Evolutionary conservation across 2,888 invertebrate species (phyloP).

Genomic region (Spilarctia lutea): DNA sequence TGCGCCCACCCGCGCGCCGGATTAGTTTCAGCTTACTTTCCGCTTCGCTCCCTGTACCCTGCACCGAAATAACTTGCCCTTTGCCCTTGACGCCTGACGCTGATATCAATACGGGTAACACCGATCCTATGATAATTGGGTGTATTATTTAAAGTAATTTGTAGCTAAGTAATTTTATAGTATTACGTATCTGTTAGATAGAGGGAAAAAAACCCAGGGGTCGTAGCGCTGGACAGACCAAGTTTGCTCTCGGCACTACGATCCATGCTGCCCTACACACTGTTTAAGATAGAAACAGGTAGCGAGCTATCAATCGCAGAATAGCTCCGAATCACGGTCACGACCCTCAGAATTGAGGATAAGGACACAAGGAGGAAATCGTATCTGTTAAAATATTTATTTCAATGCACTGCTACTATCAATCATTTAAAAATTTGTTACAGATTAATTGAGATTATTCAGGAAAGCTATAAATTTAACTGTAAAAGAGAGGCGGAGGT

Average conservation of each 20-base stretch:
- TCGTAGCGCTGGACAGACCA: too few species aligned
- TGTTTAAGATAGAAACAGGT: too few species aligned
- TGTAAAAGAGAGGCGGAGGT: conserved; percentile 34
- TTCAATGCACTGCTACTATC: neutral
- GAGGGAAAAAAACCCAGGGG: too few species aligned
- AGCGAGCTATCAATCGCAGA: too few species aligned
- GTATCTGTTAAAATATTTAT: neutral
- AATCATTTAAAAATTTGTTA: neutral
- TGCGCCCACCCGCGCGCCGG: conserved; percentile 83
- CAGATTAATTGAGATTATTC: conserved; percentile 8
- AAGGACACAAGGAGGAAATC: too few species aligned
- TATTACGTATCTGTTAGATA: neutral
- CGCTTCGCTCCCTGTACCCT: conserved; percentile 64
- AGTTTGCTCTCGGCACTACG: too few species aligned
- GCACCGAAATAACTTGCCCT: conserved; percentile 70
- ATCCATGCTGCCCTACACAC: too few species aligned
- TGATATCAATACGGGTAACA: conserved; percentile 69
- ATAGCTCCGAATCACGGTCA: too few species aligned
- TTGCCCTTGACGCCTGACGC: conserved; percentile 73
- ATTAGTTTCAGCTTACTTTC: conserved; percentile 85
- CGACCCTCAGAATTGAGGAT: too few species aligned
- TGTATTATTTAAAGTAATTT: neutral
- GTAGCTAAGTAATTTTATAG: too few species aligned
- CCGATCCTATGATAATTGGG: conserved; percentile 23
- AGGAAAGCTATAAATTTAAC: conserved; percentile 40